A percentile compares a stretch with the other conserved stretches of the same genome.
Conservation (phyloP, 1,140 invertebrate species). For the Zaprionus davidi region DNA sequence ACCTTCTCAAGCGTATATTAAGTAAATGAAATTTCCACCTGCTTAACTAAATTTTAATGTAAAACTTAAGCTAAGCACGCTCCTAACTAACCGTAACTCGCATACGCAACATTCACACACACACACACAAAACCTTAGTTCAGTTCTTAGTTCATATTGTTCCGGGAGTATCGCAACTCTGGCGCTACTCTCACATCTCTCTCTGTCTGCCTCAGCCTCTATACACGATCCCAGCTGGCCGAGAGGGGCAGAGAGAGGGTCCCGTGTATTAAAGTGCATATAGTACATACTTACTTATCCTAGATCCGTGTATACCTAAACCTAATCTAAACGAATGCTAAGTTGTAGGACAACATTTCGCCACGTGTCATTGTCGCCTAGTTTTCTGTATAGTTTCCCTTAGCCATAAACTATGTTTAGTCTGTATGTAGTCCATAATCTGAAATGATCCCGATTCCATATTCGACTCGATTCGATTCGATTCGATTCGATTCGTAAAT, state of each 20-base stretch:
- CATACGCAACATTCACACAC: conserved; percentile 5
- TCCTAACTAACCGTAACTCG: conserved; percentile 48
- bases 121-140: conserved; percentile 7
- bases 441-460: conserved; percentile 9
- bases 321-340: conserved; percentile 40
- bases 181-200: not conserved
- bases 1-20: conserved; percentile 54
- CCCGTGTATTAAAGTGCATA: conserved; percentile 51
- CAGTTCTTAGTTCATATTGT: conserved; percentile 21
- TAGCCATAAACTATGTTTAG: conserved; percentile 46
- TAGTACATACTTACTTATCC: conserved; percentile 33
- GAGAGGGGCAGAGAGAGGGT: conserved; percentile 1
- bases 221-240: conserved; percentile 2
- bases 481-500: conserved; percentile 8
- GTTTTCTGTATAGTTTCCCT: conserved; percentile 48
- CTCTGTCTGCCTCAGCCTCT: conserved; percentile 3
- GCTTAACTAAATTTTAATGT: conserved; percentile 61
- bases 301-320: conserved; percentile 26
- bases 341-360: conserved; percentile 52
- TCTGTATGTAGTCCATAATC: conserved; percentile 32
- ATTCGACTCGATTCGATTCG: not conserved
- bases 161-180: conserved; percentile 1
- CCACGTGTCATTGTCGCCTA: conserved; percentile 52
- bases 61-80: conserved; percentile 54
- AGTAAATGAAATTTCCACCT: conserved; percentile 77